A percentile compares a stretch with the other conserved stretches of the same genome.
Conservation (phyloP, 2,888 invertebrate species). For the Agonopterix heracliana region DNA sequence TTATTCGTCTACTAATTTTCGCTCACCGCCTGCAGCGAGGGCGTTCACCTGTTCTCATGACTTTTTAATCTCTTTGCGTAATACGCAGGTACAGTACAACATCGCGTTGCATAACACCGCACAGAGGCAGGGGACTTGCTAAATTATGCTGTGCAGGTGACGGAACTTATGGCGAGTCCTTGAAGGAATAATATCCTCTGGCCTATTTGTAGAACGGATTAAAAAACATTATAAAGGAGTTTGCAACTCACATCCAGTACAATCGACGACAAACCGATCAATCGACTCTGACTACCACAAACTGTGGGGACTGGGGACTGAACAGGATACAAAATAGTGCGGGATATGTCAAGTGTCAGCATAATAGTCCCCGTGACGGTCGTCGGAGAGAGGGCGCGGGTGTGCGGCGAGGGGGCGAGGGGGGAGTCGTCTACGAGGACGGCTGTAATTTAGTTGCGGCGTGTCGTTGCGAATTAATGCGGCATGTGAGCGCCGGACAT, state of each 20-base stretch:
- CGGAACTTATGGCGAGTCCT: background rate
- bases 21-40: constrained; percentile 16
- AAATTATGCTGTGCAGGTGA: constrained; percentile 7
- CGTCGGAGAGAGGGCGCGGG: constrained; percentile 2
- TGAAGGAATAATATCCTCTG: too few relatives aligned
- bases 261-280: too few relatives aligned
- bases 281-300: too few relatives aligned
- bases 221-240: too few relatives aligned
- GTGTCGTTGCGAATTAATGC: constrained; percentile 29
- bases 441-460: constrained; percentile 40
- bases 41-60: constrained; percentile 34
- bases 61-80: constrained; percentile 31
- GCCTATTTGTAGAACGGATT: too few relatives aligned
- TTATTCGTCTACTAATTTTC: background rate
- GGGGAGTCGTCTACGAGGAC: constrained; percentile 15
- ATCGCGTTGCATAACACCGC: constrained; percentile 1
- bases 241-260: too few relatives aligned
- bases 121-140: background rate
- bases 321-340: background rate
- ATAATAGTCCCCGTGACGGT: constrained; percentile 28
- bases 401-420: constrained; percentile 3
- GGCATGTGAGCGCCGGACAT: constrained; percentile 20
- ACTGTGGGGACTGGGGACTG: too few relatives aligned
- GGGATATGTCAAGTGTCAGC: constrained; percentile 26
- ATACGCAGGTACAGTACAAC: background rate